Evolutionary conservation across 2,113 vertebrate genomes (phyloP).

Genomic region (Maccullochella peelii): DNA sequence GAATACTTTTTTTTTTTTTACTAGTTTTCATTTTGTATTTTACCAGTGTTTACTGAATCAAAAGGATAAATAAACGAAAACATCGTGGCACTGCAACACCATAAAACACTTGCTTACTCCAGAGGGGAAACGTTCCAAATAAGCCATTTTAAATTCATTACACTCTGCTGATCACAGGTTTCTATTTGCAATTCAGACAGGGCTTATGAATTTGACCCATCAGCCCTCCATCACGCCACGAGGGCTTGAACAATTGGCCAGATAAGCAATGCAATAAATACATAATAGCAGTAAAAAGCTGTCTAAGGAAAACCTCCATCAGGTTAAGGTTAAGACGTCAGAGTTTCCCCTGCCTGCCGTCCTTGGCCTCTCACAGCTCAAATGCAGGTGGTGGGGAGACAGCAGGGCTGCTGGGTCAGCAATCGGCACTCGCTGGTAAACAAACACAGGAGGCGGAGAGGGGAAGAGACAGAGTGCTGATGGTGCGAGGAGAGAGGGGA

Average conservation of each 20-base stretch:
- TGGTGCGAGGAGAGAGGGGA: slow-evolving; percentile 18
- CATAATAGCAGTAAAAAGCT: slow-evolving; percentile 40
- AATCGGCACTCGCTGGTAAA: slow-evolving; percentile 46
- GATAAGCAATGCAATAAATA: slow-evolving; percentile 59
- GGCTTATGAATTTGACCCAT: slow-evolving; percentile 50
- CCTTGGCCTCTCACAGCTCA: slow-evolving; percentile 51
- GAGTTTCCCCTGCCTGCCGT: slow-evolving; percentile 33
- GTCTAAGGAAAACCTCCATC: slow-evolving; percentile 53
- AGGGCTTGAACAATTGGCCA: slow-evolving; percentile 16
- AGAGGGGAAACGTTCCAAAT: slow-evolving; percentile 8
- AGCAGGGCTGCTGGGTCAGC: slow-evolving; percentile 69
- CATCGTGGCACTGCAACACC: not conserved
- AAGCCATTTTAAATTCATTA: slow-evolving; percentile 59
- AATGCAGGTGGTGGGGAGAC: slow-evolving; percentile 50
- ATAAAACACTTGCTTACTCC: slow-evolving; percentile 5
- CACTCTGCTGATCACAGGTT: slow-evolving; percentile 40
- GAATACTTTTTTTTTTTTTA: not conserved
- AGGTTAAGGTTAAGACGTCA: slow-evolving; percentile 51
- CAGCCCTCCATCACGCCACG: slow-evolving; percentile 17
- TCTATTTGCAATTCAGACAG: slow-evolving; percentile 49
- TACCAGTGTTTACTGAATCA: not conserved
- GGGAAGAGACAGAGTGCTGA: slow-evolving; percentile 33
- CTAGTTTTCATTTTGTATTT: not conserved
- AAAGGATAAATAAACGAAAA: slow-evolving; percentile 4
- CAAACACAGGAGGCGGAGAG: slow-evolving; percentile 44